phyloP scores from a whole-genome alignment of 1,140 invertebrate genomes.

The Ostrea edulis region DNA sequence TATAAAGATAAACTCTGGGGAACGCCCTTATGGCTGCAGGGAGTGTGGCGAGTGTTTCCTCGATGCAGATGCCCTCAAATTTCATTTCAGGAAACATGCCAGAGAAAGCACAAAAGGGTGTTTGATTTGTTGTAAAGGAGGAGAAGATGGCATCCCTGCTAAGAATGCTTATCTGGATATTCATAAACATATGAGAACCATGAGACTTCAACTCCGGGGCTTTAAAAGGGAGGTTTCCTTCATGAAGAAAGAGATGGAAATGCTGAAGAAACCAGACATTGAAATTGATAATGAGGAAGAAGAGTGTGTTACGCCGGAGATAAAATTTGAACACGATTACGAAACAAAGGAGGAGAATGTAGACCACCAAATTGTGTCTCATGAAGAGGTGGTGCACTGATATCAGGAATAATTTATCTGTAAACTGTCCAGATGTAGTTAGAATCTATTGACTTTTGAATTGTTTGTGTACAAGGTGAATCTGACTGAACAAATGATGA shows the following conservation, averaged over 20 bases:
- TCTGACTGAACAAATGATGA: no score
- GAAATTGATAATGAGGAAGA: not conserved
- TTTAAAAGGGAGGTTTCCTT: constrained; percentile 4
- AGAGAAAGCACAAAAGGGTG: constrained; percentile 37
- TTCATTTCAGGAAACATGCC: constrained; percentile 35
- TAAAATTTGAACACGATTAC: not conserved
- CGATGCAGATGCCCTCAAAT: constrained; percentile 20
- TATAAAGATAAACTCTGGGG: constrained; percentile 38
- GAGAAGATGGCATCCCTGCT: not conserved
- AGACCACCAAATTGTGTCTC: constrained; percentile 3
- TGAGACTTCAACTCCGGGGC: not conserved
- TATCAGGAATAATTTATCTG: not conserved
- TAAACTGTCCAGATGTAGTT: not conserved
- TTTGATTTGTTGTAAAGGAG: constrained; percentile 29
- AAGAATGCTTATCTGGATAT: constrained; percentile 1
- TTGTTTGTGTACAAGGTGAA: not conserved
- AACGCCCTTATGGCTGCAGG: constrained; percentile 88
- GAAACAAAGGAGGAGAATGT: not conserved
- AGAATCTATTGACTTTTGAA: not conserved
- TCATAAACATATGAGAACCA: constrained; percentile 23
- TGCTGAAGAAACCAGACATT: not conserved
- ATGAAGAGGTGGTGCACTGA: constrained; percentile 13
- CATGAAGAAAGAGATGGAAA: not conserved
- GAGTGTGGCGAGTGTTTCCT: constrained; percentile 87
- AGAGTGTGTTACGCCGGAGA: not conserved